Evolutionary conservation across 2,113 vertebrate genomes (phyloP).

Genomic region (Tupaia tana): DNA sequence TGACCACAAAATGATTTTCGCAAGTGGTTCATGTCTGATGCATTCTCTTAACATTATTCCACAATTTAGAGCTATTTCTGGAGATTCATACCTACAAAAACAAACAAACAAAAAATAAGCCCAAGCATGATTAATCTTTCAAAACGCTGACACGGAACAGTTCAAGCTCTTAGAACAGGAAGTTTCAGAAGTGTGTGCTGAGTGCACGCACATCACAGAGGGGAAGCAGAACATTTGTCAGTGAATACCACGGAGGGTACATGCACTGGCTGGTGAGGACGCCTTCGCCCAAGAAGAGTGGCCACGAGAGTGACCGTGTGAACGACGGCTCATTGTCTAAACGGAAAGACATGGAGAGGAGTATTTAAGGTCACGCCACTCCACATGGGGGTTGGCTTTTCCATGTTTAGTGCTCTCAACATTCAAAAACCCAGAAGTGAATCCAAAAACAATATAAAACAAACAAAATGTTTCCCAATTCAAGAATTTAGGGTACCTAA

Average conservation of each 20-base stretch:
- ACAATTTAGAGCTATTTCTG: slow-evolving; percentile 93
- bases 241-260: not conserved
- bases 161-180: not conserved
- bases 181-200: not conserved
- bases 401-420: not conserved
- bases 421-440: not conserved
- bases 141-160: not conserved
- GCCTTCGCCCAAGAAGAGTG: not conserved
- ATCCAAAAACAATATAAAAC: not conserved
- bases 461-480: not conserved
- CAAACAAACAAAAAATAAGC: slow-evolving; percentile 22
- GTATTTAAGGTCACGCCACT: not conserved
- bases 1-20: slow-evolving; percentile 93
- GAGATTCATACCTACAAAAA: slow-evolving; percentile 89
- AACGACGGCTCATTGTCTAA: not conserved
- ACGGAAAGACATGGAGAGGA: not conserved
- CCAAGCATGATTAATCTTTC: slow-evolving; percentile 17
- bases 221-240: not conserved
- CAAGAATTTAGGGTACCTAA: not conserved
- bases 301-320: not conserved
- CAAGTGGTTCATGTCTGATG: slow-evolving; percentile 92
- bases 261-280: not conserved
- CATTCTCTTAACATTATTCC: slow-evolving; percentile 93
- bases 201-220: not conserved
- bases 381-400: not conserved